Evolutionary conservation across 1,140 invertebrate genomes (phyloP), one percentile per base, ranked within the genome.

Genomic region (Drosophila grimshawi): DNA sequence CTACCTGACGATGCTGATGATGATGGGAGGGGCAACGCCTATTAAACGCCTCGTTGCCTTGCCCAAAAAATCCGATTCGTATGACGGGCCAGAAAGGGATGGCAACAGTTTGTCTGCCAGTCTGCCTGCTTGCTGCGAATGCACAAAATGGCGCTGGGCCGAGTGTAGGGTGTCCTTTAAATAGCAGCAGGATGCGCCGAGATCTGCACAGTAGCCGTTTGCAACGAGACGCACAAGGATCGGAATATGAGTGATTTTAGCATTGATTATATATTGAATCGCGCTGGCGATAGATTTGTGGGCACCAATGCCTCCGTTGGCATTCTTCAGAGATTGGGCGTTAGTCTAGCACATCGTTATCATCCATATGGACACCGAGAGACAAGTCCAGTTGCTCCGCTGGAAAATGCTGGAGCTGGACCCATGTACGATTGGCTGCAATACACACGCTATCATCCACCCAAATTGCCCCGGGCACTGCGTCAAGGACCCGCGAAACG

Each of bases 391-490:
- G 3, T 19, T 10, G 55, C 55, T 2, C 7, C 33, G 0, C 30
- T 60, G 3, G 67, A 76, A 32, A 70, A 78, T 8, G 72, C 81
- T 45, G 1, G 82, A 5, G 72, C 82, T 45, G 1, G 82, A 5
- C 89, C 92, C 56, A 68, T 93, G 11, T 94, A 92, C 62, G 89
- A 94, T 29, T 96, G 96, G 96, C 91, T 96, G 8, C 94, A 95
- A 45, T 96, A 96, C 77, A 96, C 95, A 1, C 93, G 96, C 68
- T 96, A 96, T 81, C 95, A 94, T 82, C 96, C 96, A 11, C 95
- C 96, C 30, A 96, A 95, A 90, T 78, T 96, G 63, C 95, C 95
- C 41, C 92, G 95, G 93, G 80, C 53, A 5, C 91, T 81, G 32
- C 72, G 83, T 0, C 85, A 77, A 37, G 82, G 65, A 5, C 76